Evolutionary conservation across 2,113 vertebrate species (phyloP), one percentile per base, ranked within the genome.

Genomic region (Plestiodon gilberti): DNA sequence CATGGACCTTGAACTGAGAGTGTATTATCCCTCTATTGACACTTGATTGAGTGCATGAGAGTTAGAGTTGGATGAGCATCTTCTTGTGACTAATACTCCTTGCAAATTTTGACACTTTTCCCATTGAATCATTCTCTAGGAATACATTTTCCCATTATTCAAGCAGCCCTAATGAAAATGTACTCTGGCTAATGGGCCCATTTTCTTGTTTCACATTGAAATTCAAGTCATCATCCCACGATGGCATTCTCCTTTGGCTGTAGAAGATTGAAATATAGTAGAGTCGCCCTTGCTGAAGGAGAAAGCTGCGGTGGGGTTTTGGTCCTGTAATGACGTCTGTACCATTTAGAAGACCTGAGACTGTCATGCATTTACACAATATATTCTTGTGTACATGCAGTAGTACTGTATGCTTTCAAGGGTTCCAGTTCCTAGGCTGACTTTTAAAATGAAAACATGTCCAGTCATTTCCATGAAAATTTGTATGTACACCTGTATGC

Each of bases 281-380:
- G 40, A 40, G 38, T 0, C 3, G 2, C 1, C 43, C 2, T 0
- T 0, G 0, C 20, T 83, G 2, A 38, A 84, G 2, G 28, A 7
- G 38, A 14, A 87, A 14, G 35, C 48, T 83, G 38, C 64, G 52
- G 14, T 13, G 30, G 20, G 76, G 2, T 0, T 7, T 28, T 40
- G 14, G 20, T 43, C 62, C 18, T 83, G 22, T 10, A 40, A 33
- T 84, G 7, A 30, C 23, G n/a, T n/a, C 62, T 15, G 25, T 9
- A 76, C n/a, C 3, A 84, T 81, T 83, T 28, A 9, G 79, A n/a
- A n/a, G 82, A 28, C 0, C 17, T 14, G 55, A 57, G 17, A 17
- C 55, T 57, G 55, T 57, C 10, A 17, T 57, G 5, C 6, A 14
- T 57, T 14, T 10, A 57, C 13, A 57, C 55, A 57, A 7, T 57